These are phyloP conservation scores for Parascotia fuliginaria DNA, from an alignment of 2,888 invertebrate species.

Conservation along the genomic window DNA sequence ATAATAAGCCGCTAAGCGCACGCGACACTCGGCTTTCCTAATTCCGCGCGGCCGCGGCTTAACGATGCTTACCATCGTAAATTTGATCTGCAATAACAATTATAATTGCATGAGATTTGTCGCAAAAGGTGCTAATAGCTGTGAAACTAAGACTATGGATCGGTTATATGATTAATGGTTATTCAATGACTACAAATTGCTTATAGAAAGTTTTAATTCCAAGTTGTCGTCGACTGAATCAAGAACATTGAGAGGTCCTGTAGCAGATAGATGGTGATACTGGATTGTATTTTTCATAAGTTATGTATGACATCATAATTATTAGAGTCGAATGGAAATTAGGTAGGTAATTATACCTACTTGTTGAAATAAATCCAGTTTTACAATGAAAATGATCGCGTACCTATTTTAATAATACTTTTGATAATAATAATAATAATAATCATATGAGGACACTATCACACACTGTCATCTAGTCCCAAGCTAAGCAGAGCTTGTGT, in stretches of 20 bases:
- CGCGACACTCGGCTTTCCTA: conserved; percentile 71
- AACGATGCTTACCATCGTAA: conserved; percentile 55
- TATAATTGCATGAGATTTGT: conserved; percentile 36
- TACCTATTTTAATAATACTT: too few species aligned
- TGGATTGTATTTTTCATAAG: too few species aligned
- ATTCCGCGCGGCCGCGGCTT: conserved; percentile 51
- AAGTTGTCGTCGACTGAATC: neutral
- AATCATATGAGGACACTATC: too few species aligned
- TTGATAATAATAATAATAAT: too few species aligned
- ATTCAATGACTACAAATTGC: neutral
- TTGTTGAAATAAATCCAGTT: too few species aligned
- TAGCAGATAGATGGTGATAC: too few species aligned
- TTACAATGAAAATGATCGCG: too few species aligned
- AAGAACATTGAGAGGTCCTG: neutral
- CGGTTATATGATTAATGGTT: neutral
- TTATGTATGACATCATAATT: too few species aligned
- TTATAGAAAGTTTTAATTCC: neutral
- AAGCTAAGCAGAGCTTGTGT: too few species aligned
- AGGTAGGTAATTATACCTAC: too few species aligned
- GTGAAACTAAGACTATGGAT: neutral
- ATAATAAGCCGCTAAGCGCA: conserved; percentile 62
- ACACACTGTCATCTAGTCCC: too few species aligned
- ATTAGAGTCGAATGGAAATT: too few species aligned
- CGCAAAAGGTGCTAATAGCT: conserved; percentile 24
- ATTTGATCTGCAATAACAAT: conserved; percentile 38